phyloP scores from a whole-genome alignment of 2,888 invertebrate species.

The Drosophila longiperda region DNA sequence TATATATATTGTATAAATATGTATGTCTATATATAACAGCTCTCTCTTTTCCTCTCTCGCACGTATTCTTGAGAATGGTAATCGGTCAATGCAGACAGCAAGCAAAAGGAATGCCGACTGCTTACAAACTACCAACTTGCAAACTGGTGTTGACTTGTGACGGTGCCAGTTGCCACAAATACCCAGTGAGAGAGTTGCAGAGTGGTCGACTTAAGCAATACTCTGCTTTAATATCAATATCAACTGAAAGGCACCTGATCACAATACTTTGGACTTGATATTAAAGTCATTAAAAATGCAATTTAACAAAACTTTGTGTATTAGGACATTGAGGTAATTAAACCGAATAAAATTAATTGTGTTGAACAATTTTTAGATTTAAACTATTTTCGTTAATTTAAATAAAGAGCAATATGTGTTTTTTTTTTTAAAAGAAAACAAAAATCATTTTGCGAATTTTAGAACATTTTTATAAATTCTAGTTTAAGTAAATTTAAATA shows the following conservation, averaged over 20 bases:
- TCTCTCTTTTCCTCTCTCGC: not conserved
- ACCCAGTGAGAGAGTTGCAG: too few species aligned
- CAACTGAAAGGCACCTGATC: not conserved
- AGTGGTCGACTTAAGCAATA: conserved; percentile 1
- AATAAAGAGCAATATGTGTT: not conserved
- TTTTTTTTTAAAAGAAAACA: not conserved
- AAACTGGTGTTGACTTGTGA: conserved; percentile 14
- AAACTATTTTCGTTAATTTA: not conserved
- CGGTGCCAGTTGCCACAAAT: conserved; percentile 13
- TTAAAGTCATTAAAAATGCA: not conserved
- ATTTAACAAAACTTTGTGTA: too few species aligned
- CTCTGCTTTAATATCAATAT: not conserved
- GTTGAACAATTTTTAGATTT: not conserved
- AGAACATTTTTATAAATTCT: not conserved
- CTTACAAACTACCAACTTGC: not conserved
- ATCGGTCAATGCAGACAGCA: conserved; percentile 35
- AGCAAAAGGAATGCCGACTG: conserved; percentile 12
- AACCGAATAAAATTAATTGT: not conserved
- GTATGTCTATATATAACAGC: not conserved
- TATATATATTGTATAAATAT: not conserved
- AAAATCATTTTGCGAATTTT: not conserved
- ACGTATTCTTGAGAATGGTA: conserved; percentile 23
- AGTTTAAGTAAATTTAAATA: not conserved
- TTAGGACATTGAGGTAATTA: not conserved
- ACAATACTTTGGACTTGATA: not conserved